Base-by-base conservation (phyloP, 2,113 vertebrate species). In the Periophthalmodon schlosseri region DNA sequence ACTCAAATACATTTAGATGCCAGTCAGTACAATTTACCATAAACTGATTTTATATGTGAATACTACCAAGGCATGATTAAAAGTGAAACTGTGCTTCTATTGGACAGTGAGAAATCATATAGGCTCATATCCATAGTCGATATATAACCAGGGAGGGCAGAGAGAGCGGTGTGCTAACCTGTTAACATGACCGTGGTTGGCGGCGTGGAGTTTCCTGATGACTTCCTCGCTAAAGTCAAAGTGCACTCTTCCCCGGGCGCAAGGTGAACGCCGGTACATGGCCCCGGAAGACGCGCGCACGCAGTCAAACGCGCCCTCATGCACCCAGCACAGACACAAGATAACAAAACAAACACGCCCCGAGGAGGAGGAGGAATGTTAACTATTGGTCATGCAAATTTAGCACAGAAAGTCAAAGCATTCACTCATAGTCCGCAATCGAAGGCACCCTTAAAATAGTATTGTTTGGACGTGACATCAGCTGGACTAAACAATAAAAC, bases 221-320 rank as follows among this genome's bases (percentile, higher is more conserved):
- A 94, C 94, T 71, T 95, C 94, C 80, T 94, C 94, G 65, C 93
- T 94, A 89, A 95, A 95, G 91, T 94, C 93, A 88, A 95, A 95
- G 78, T 94, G 92, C 88, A 94, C 88, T 89, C 92, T 92, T 90
- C 91, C 86, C 87, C 90, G 92, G 88, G 89, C 91, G 87, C 92
- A 91, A 67, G 94, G 91, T 75, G 94, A 94, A 84, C 89, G 87
- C 84, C 89, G 92, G 86, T 92, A 89, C 94, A 95, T 95, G 34
- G 80, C 91, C 86, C 90, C 73, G 12, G 72, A 81, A 89, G 74
- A 82, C 81, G 77, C 77, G 75, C 20, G 44, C 77, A 78, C 75
- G 28, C 70, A 70, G 54, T 21, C 72, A 65, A 56, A 72, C 67
- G 18, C n/a, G 15, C 44, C 21, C 44, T 13, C 65, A 67, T 47